Evolutionary conservation across 2,113 vertebrate species (phyloP), one percentile per base, ranked within the genome.

Genomic region (Nyctereutes procyonoides): DNA sequence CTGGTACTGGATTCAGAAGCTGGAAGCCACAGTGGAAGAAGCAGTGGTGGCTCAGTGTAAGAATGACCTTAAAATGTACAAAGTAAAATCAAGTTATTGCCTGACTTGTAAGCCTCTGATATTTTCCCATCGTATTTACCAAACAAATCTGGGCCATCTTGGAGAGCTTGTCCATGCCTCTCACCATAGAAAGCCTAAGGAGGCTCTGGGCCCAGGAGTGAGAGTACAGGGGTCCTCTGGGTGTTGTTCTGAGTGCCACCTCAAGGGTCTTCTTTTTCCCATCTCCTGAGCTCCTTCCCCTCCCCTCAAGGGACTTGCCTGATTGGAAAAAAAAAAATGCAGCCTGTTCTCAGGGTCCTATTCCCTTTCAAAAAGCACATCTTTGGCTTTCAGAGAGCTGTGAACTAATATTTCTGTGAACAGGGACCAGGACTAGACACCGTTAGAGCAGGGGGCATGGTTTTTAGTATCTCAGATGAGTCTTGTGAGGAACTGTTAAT

Each of bases 1-100:
- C 77, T 88, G 20, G 30, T 86, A 19, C 79, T 73, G 11, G 67
- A 71, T 55, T 56, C 73, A 10, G 12, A 28, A 28, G 7, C 86
- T 88, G 0, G 55, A 90, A 32, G 48, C 38, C 53, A 90, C 53
- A 35, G 20, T 32, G 28, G 43, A 48, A 95, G 55, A 82, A 92
- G 62, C 1, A 8, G 8, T 58, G 63, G 69, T 63, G 51, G n/a
- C 35, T 86, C 30, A 53, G 76, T 15, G 24, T 56, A 82, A 86
- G 60, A 87, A 92, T 53, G 74, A 87, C 5, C 22, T 88, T 93
- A 67, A 93, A 73, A 62, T 51, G 74, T 82, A 85, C 43, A 92
- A 63, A 82, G 58, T 55, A 51, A 71, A n/a, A 71, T 30, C 53
- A 62, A 22, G 19, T 76, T 51, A 26, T 38, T 48, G 16, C 38